Base-by-base conservation (phyloP, 2,888 invertebrate species). In the Hetaerina titia region DNA sequence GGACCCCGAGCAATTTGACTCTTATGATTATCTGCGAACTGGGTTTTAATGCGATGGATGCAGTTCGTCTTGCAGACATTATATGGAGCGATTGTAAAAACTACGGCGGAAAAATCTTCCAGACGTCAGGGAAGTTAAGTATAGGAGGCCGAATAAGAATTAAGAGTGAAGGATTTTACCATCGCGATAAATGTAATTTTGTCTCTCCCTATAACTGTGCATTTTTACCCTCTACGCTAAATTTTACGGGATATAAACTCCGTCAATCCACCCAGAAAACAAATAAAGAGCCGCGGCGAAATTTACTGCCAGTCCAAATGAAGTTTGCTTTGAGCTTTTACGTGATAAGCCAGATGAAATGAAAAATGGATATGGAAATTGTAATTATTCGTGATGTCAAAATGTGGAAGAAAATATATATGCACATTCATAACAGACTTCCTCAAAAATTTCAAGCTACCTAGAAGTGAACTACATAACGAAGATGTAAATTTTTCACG, bases 71-170 rank as follows among this genome's bases (percentile, higher is more conserved):
- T 92, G 92, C 92, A 92, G 92, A 92, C 92, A 57, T 92, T 92
- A 92, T 74, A 92, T 92, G 56, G 92, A 89, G 58, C 45, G 69
- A 69, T 92, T 92, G 92, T 92, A 92, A 92, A 92, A 92, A 92
- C 69, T 92, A 69, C 92, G 69, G n/a, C 22, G 81, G 81, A 31
- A 81, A 92, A 92, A 92, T 45, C 69, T 64, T 69, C 69, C 92
- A 92, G 92, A 92, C 92, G 92, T 74, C 92, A 57, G 25, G 45
- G 58, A 90, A 69, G 92, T 92, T 92, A 69, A 92, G 45, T 57
- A 69, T n/a, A 56, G 45, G 31, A 56, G 92, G 56, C 69, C 92
- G 57, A 92, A 92, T 92, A n/a, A 92, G 64, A 69, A 69, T 74
- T 74, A 56, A 74, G 92, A 57, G 64, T n/a, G 64, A 45, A 89